Evolutionary conservation across 2,797 vertebrate genomes (phyloP), one percentile per base, ranked within the genome.

Genomic region (Hipposideros larvatus): DNA sequence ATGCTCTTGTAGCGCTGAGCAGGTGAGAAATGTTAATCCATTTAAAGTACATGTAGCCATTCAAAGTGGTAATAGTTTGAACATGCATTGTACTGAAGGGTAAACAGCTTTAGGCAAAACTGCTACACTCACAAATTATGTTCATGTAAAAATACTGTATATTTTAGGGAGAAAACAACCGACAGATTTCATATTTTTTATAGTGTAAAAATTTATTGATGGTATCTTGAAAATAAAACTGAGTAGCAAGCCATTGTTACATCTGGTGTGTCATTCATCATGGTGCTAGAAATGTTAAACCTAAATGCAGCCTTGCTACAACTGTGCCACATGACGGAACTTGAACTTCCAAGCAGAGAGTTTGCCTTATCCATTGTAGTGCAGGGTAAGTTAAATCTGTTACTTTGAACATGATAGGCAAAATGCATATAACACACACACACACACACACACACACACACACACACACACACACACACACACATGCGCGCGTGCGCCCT

Each of bases 211-310:
- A 94, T 95, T 97, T 97, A 87, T 95, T 98, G 89, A 87, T 97
- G 93, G 94, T 97, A 97, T 99, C 98, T 98, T 98, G 97, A 97
- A 97, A 97, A 95, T 95, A 98, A 98, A 99, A 99, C 4, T 91
- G 87, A 95, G 97, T 55, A 86, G 55, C 34, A 86, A 79, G 97
- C 34, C 98, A 97, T 98, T 96, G 98, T 96, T 98, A 99, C 99
- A 99, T 98, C 98, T 99, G 98, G 98, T 75, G 87, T 70, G 15
- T 97, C 93, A 91, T 97, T 98, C 99, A 99, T 99, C 99, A 99
- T 97, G 85, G 98, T 96, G 90, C 87, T 28, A 97, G 98, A 96
- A 98, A 98, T 97, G 98, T 98, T 98, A 99, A 98, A 98, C 98
- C 97, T 93, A 90, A 96, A 89, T 96, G 94, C 43, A 95, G 89